Evolutionary conservation across 2,888 invertebrate genomes (phyloP), one percentile per base, ranked within the genome.

Genomic region (Carcina quercana): DNA sequence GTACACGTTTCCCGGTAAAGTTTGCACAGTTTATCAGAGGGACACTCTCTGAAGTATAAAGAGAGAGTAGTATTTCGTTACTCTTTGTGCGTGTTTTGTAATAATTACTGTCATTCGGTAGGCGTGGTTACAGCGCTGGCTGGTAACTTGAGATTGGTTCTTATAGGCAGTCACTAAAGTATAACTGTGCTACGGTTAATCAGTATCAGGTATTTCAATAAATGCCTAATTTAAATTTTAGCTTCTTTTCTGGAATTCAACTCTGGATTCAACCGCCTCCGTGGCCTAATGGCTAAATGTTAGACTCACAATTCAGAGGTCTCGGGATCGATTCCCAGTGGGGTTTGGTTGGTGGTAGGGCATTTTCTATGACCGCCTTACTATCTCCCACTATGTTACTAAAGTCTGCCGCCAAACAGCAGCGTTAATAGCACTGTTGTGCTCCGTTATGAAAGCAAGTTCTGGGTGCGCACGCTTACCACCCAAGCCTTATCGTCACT

Each of bases 21-120:
- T n/a, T n/a, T n/a, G n/a, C n/a, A n/a, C n/a, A n/a, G n/a, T n/a
- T n/a, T n/a, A n/a, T n/a, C n/a, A n/a, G n/a, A n/a, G n/a, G n/a
- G n/a, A n/a, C n/a, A n/a, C n/a, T n/a, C n/a, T n/a, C n/a, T n/a
- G n/a, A n/a, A n/a, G n/a, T n/a, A n/a, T n/a, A n/a, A n/a, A n/a
- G n/a, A n/a, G n/a, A n/a, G n/a, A n/a, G n/a, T n/a, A n/a, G n/a
- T n/a, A n/a, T n/a, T n/a, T 19, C 5, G 19, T 19, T 3, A 3
- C 20, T 20, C 10, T 5, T 20, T 35, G 35, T 34, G 34, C 49
- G 45, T 61, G 42, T 20, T 8, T n/a, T 38, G 36, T 30, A 32
- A 45, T 57, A 53, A 61, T 58, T 54, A 52, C 50, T 59, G 53
- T 64, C 57, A 59, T 66, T 64, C 54, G 47, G 56, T 62, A 45